Percentiles rank a stretch among this genome's conserved stretches.
phyloP scores from a whole-genome alignment of 2,797 vertebrate species.

The Acrocephalus scirpaceus region DNA sequence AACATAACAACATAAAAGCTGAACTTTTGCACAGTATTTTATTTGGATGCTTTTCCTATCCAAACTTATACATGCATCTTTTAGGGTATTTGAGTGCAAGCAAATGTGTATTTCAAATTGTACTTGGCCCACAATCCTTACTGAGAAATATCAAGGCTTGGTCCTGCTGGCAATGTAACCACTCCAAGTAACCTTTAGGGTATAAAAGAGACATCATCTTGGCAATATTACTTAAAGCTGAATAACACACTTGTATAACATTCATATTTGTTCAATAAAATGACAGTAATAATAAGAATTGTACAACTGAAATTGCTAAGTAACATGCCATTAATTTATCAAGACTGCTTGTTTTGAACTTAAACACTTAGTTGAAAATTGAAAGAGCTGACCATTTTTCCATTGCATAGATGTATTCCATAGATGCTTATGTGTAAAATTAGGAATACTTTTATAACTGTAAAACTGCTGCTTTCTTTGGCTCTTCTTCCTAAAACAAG shows the following conservation, averaged over 20 bases:
- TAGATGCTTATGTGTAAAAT: background rate
- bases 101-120: background rate
- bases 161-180: background rate
- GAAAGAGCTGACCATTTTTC: conserved; percentile 24
- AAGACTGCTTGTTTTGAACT: conserved; percentile 20
- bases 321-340: conserved; percentile 49
- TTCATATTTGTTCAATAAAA: conserved; percentile 33
- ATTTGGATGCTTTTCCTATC: background rate
- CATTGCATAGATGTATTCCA: background rate
- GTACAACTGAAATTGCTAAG: conserved; percentile 49
- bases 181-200: background rate
- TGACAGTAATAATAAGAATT: conserved; percentile 28
- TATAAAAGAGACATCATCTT: background rate
- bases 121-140: background rate
- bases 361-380: conserved; percentile 41
- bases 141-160: background rate
- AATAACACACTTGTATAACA: background rate
- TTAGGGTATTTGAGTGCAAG: background rate
- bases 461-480: background rate
- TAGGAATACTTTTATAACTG: background rate
- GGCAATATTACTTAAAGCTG: background rate
- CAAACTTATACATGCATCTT: background rate
- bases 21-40: background rate
- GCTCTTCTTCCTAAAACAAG: background rate
- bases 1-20: background rate